These are phyloP conservation scores for Hepsetus odoe DNA, from an alignment of 2,113 vertebrate genomes.

Conservation along the genomic window DNA sequence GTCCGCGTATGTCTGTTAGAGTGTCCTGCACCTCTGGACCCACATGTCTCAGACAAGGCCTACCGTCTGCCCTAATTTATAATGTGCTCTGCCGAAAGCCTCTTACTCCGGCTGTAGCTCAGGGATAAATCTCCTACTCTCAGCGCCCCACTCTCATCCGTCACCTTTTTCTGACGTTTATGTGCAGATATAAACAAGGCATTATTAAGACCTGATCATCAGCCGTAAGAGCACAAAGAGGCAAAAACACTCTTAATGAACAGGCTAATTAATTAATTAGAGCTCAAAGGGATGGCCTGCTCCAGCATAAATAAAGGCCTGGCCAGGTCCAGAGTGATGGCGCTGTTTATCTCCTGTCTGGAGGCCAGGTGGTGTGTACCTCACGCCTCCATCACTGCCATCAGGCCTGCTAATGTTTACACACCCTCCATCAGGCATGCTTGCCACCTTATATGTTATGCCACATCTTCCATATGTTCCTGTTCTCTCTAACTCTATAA, in stretches of 20 bases:
- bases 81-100: constrained; percentile 55
- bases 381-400: constrained; percentile 57
- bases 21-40: constrained; percentile 42
- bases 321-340: constrained; percentile 37
- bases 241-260: constrained; percentile 49
- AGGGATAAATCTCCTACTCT: constrained; percentile 55
- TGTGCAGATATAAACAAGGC: constrained; percentile 59
- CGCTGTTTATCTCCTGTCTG: constrained; percentile 59
- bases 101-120: constrained; percentile 52
- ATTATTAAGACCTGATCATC: constrained; percentile 59
- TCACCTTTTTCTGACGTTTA: constrained; percentile 53
- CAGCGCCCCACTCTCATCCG: constrained; percentile 34
- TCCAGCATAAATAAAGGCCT: constrained; percentile 46
- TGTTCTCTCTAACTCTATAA: constrained; percentile 12
- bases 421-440: constrained; percentile 39
- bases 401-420: constrained; percentile 48
- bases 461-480: constrained; percentile 22
- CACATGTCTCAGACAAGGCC: constrained; percentile 41
- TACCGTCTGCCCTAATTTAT: constrained; percentile 48
- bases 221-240: constrained; percentile 47
- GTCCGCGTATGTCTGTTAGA: constrained; percentile 20
- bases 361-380: constrained; percentile 56
- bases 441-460: constrained; percentile 26
- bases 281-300: constrained; percentile 41
- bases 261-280: constrained; percentile 64